phyloP scores from a whole-genome alignment of 2,113 vertebrate genomes.

The Protomyctophum bolini region DNA sequence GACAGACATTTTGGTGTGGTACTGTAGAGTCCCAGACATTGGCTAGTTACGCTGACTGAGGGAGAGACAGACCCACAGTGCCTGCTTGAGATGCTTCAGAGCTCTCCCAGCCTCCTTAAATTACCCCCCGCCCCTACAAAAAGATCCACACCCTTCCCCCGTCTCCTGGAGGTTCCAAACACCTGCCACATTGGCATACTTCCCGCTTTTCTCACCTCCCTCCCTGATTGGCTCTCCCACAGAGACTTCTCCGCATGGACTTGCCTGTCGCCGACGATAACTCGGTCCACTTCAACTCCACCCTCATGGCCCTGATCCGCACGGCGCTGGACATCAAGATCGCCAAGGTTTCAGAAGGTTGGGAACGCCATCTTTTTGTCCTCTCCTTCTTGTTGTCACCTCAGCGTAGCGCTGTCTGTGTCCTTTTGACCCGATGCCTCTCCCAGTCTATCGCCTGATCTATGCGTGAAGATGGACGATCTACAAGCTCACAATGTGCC shows the following conservation, averaged over 20 bases:
- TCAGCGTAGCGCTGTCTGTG: conserved; percentile 28
- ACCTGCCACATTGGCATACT: background rate
- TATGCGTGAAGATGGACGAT: no score
- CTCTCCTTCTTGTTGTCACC: conserved; percentile 8
- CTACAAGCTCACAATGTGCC: no score
- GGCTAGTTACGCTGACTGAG: background rate
- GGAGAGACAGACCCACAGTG: conserved; percentile 22
- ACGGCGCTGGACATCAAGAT: conserved; percentile 96
- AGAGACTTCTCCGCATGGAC: conserved; percentile 94
- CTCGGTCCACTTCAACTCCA: conserved; percentile 94
- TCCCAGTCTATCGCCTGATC: background rate
- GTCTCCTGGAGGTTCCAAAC: conserved; percentile 73
- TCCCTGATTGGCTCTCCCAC: conserved; percentile 68
- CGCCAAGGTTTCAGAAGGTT: conserved; percentile 87
- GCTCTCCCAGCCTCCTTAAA: conserved; percentile 46
- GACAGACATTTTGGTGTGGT: background rate
- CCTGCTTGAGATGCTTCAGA: conserved; percentile 49
- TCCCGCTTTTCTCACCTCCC: conserved; percentile 39
- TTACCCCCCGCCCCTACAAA: conserved; percentile 13
- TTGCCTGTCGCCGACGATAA: conserved; percentile 94
- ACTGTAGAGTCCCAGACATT: background rate
- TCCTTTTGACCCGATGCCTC: conserved; percentile 24
- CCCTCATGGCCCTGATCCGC: conserved; percentile 94
- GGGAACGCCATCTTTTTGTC: conserved; percentile 46
- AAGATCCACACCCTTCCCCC: conserved; percentile 26